These are phyloP conservation scores for Matsumurasca onukii DNA, from an alignment of 1,140 invertebrate species.

Conservation along the genomic window DNA sequence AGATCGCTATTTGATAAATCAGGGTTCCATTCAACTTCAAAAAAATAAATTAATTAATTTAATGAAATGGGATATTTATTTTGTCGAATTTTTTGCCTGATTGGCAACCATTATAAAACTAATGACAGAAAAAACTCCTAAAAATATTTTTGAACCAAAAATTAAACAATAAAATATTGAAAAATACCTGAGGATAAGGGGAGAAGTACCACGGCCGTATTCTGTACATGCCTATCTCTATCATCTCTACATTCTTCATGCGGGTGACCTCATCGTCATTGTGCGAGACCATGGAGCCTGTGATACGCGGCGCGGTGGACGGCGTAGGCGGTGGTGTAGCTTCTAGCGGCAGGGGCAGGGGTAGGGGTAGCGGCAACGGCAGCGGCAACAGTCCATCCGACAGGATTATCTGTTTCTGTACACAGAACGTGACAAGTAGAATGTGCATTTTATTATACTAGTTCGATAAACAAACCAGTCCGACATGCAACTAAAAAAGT, in stretches of 20 bases:
- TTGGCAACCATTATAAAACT: too few relatives aligned
- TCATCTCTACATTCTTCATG: slow-evolving; percentile 98
- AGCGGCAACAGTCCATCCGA: slow-evolving; percentile 23
- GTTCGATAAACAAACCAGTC: too few relatives aligned
- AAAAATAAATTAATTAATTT: too few relatives aligned
- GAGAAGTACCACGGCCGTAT: too few relatives aligned
- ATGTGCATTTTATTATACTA: too few relatives aligned
- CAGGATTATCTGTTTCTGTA: slow-evolving; percentile 32
- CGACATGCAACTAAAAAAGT: too few relatives aligned
- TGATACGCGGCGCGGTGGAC: slow-evolving; percentile 62
- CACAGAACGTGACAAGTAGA: too few relatives aligned
- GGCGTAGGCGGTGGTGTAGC: slow-evolving; percentile 65
- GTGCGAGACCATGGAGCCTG: slow-evolving; percentile 88
- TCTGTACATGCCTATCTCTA: too few relatives aligned
- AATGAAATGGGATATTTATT: neutral
- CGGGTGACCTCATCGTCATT: slow-evolving; percentile 92
- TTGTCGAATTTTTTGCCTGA: neutral
- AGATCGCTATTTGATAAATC: too few relatives aligned
- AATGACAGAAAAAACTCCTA: neutral
- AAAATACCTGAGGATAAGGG: too few relatives aligned
- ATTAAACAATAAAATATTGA: too few relatives aligned
- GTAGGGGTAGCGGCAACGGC: neutral
- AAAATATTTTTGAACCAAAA: neutral
- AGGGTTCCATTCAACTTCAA: neutral
- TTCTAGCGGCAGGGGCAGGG: slow-evolving; percentile 48